phyloP scores from a whole-genome alignment of 2,113 vertebrate genomes.

The Leucosticte australis region DNA sequence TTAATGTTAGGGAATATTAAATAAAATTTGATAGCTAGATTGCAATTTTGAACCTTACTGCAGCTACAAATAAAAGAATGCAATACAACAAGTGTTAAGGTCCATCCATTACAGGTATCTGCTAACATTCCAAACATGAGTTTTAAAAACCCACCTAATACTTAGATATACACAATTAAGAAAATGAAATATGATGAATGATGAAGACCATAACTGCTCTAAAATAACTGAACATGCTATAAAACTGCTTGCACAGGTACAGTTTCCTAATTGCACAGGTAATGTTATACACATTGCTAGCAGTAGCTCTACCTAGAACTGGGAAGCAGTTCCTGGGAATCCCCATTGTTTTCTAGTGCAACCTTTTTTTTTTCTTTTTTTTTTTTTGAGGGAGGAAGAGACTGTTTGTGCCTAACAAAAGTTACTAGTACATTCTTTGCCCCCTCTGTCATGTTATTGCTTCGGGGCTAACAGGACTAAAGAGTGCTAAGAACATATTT shows the following conservation, averaged over 20 bases:
- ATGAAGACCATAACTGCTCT: background rate
- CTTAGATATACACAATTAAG: background rate
- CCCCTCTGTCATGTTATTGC: background rate
- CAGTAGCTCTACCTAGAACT: background rate
- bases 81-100: background rate
- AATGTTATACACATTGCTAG: background rate
- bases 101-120: background rate
- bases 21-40: background rate
- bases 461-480: conserved; percentile 8
- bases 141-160: background rate
- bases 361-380: background rate
- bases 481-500: conserved; percentile 2
- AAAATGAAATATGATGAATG: background rate
- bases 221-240: background rate
- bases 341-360: background rate
- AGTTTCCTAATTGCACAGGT: too few relatives aligned
- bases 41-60: background rate
- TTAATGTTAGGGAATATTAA: background rate
- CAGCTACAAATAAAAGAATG: background rate
- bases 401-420: background rate
- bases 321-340: background rate
- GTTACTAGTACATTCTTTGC: background rate
- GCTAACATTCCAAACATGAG: background rate
- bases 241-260: background rate
- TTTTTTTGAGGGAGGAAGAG: background rate